Conservation (phyloP, 1,140 invertebrate genomes). For the Mycetomoellerius zeteki region DNA sequence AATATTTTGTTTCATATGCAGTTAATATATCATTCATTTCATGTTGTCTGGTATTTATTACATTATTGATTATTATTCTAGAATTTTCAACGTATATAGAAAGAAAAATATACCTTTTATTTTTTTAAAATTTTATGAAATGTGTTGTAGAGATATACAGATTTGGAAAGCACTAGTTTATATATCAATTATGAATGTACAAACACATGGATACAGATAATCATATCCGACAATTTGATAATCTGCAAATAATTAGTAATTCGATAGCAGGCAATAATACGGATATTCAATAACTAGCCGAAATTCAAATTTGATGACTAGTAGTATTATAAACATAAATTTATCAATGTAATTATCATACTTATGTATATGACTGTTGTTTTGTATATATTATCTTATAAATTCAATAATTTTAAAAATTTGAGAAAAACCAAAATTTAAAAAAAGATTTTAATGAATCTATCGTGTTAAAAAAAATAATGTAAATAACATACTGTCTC, state of each 20-base stretch:
- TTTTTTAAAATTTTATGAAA: background rate
- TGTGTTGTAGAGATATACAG: background rate
- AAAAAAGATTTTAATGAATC: background rate
- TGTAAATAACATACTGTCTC: background rate
- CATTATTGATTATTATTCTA: background rate
- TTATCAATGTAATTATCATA: background rate
- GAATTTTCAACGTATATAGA: background rate
- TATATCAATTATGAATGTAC: background rate
- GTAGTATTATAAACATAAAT: background rate
- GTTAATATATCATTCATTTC: background rate
- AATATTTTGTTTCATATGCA: background rate
- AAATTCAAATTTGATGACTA: slow-evolving; percentile 17
- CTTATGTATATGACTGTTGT: background rate
- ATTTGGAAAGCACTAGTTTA: background rate
- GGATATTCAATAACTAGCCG: slow-evolving; percentile 21
- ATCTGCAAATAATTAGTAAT: slow-evolving; percentile 28
- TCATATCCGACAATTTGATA: background rate
- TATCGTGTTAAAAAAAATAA: background rate
- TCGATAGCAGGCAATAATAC: background rate
- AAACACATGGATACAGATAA: background rate
- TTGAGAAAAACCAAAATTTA: background rate
- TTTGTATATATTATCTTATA: slow-evolving; percentile 5
- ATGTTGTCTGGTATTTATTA: background rate
- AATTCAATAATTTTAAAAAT: background rate
- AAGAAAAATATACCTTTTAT: background rate